Conservation (phyloP, 2,113 vertebrate species). For the Embiotoca jacksoni region DNA sequence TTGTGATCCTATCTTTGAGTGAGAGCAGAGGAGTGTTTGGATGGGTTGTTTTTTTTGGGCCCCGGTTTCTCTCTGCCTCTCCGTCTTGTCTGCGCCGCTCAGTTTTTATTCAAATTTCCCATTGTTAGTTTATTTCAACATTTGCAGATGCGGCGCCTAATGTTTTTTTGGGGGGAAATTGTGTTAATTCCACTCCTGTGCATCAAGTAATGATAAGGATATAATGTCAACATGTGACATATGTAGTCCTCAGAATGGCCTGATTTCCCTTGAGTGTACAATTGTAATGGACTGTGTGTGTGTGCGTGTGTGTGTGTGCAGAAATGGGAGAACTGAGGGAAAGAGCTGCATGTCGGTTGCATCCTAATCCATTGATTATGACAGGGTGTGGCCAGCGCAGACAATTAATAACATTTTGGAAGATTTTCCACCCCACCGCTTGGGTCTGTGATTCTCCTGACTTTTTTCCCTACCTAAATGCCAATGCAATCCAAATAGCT, state of each 20-base stretch:
- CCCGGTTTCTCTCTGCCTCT: background rate
- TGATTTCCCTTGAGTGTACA: slow-evolving; percentile 54
- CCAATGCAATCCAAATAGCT: slow-evolving; percentile 51
- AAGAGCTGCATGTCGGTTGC: slow-evolving; percentile 24
- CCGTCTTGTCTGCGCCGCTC: slow-evolving; percentile 6
- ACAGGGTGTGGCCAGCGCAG: slow-evolving; percentile 6
- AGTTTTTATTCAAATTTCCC: slow-evolving; percentile 28
- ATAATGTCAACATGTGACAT: slow-evolving; percentile 72
- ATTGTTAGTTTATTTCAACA: slow-evolving; percentile 55
- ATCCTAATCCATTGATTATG: slow-evolving; percentile 42
- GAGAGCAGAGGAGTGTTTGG: slow-evolving; percentile 41
- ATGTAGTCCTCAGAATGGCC: slow-evolving; percentile 40
- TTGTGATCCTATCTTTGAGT: slow-evolving; percentile 59
- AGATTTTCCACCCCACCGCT: slow-evolving; percentile 13
- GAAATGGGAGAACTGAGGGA: slow-evolving; percentile 18
- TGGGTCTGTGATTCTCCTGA: background rate
- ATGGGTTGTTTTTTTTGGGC: slow-evolving; percentile 25
- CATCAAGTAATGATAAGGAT: slow-evolving; percentile 63
- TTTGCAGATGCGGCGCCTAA: slow-evolving; percentile 35
- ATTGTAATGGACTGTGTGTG: slow-evolving; percentile 27
- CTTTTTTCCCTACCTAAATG: slow-evolving; percentile 32
- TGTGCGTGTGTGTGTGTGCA: slow-evolving; percentile 17
- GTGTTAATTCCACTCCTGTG: slow-evolving; percentile 65
- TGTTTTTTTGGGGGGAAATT: slow-evolving; percentile 36
- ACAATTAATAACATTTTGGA: slow-evolving; percentile 25